Percentiles rank a stretch among this genome's conserved stretches.
Conservation (phyloP, 2,113 vertebrate genomes). For the Alethe castanea region DNA sequence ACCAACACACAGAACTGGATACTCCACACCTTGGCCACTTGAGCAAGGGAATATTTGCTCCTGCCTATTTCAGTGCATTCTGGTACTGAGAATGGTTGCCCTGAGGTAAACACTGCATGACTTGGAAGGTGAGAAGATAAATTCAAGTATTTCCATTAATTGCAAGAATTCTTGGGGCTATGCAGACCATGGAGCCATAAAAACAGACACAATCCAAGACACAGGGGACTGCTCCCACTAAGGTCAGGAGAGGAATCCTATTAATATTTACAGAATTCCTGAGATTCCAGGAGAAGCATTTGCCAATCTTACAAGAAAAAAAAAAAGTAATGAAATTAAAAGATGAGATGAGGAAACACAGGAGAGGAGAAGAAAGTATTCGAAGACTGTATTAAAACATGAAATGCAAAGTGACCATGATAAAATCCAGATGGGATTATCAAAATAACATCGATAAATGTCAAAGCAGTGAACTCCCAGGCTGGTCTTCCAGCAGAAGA, state of each 20-base stretch:
- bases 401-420: not conserved
- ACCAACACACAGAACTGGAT: fast-evolving
- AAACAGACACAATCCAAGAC: not conserved
- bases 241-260: not conserved
- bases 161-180: not conserved
- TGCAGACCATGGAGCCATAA: not conserved
- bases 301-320: not conserved
- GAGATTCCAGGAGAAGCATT: not conserved
- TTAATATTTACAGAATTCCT: not conserved
- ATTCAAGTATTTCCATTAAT: not conserved
- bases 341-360: not conserved
- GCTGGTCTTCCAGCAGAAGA: not conserved
- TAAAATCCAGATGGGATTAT: not conserved
- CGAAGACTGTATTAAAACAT: not conserved
- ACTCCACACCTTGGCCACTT: not conserved
- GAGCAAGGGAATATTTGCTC: fast-evolving
- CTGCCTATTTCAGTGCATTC: not conserved
- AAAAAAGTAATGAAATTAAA: not conserved
- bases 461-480: not conserved
- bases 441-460: not conserved
- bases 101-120: not conserved
- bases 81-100: not conserved
- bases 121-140: not conserved
- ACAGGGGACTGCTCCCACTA: not conserved
- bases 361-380: not conserved